A percentile compares a stretch with the other conserved stretches of the same genome.
Conservation (phyloP, 2,113 vertebrate genomes). For the Pampusana beccarii region DNA sequence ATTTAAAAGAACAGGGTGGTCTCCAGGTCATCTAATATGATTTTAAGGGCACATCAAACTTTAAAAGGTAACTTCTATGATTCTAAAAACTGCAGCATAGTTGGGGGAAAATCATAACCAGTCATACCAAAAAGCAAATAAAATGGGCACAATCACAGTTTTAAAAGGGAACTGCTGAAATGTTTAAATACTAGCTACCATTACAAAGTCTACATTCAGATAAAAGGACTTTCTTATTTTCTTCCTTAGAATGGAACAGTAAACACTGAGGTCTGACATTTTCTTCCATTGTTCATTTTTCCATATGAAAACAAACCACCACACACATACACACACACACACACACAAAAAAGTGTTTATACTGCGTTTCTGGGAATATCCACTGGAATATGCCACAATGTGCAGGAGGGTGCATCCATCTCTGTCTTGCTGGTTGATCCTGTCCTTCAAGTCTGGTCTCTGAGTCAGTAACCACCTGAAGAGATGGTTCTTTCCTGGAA, state of each 20-base stretch:
- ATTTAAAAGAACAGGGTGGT: background rate
- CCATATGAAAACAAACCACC: background rate
- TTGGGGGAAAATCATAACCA: background rate
- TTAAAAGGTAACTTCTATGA: background rate
- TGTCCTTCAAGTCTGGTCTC: slow-evolving; percentile 67
- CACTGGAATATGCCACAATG: slow-evolving; percentile 65
- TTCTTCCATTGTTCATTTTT: background rate
- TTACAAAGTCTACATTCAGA: background rate
- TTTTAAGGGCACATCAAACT: background rate
- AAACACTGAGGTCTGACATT: background rate
- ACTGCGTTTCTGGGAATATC: slow-evolving; percentile 72
- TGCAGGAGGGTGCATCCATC: slow-evolving; percentile 76
- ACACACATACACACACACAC: background rate
- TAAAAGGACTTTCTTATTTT: background rate
- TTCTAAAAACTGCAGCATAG: background rate
- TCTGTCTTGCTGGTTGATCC: slow-evolving; percentile 76
- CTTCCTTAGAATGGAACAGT: background rate
- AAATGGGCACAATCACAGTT: background rate
- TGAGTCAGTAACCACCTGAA: slow-evolving; percentile 72
- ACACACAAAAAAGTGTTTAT: background rate
- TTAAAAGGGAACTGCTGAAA: background rate
- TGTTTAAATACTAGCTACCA: background rate
- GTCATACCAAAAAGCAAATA: background rate
- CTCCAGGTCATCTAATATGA: background rate
- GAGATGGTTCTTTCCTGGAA: slow-evolving; percentile 74